Evolutionary conservation across 1,140 invertebrate genomes (phyloP).

Genomic region (Drosophila trapezifrons): DNA sequence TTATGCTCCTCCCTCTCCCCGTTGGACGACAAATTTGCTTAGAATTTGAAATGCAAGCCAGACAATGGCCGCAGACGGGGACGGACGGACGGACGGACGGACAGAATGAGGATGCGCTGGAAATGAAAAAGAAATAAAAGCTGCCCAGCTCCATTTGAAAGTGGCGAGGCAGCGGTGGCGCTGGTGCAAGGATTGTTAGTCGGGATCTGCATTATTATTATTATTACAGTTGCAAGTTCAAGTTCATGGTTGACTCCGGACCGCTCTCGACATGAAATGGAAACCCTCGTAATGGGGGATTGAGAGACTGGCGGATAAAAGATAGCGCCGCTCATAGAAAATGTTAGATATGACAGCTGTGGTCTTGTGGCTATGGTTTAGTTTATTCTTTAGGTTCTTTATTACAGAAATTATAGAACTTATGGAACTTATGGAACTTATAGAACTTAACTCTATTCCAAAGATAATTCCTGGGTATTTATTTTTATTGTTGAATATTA

Average conservation of each 20-base stretch:
- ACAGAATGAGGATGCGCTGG: conserved; percentile 26
- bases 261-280: conserved; percentile 55
- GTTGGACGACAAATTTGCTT: conserved; percentile 74
- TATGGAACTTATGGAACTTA: neutral
- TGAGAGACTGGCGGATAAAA: conserved; percentile 11
- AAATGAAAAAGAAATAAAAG: conserved; percentile 51
- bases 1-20: conserved; percentile 9
- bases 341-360: conserved; percentile 8
- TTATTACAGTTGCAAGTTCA: conserved; percentile 75
- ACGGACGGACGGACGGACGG: conserved; percentile 9
- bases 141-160: conserved; percentile 23
- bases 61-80: conserved; percentile 60
- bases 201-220: conserved; percentile 49
- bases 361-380: neutral
- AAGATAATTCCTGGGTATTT: neutral
- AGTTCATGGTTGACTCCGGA: conserved; percentile 61
- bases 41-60: conserved; percentile 79
- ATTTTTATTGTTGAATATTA: neutral
- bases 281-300: conserved; percentile 36
- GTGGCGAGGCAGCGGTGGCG: conserved; percentile 10
- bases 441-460: neutral
- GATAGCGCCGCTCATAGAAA: neutral
- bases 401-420: neutral
- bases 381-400: neutral
- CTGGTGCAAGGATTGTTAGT: conserved; percentile 45